Evolutionary conservation across 2,113 vertebrate species (phyloP).

Genomic region (Erythrocercus mccallii): DNA sequence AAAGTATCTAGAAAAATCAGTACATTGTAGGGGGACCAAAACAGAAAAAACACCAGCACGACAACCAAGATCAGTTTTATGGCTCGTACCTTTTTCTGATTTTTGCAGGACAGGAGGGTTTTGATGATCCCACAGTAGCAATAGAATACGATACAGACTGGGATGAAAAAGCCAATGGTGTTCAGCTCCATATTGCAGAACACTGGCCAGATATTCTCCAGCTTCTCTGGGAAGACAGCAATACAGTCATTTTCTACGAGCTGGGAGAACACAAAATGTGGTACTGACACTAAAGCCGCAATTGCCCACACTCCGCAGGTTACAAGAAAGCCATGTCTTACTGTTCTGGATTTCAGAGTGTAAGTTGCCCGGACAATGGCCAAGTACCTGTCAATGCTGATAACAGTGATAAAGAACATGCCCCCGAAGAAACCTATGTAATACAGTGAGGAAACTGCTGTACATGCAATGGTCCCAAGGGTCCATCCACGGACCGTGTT

Average conservation of each 20-base stretch:
- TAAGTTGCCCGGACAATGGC: constrained; percentile 86
- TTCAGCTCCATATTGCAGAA: constrained; percentile 77
- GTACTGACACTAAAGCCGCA: constrained; percentile 79
- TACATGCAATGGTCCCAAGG: constrained; percentile 78
- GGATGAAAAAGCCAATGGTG: constrained; percentile 77
- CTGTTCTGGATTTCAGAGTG: constrained; percentile 73
- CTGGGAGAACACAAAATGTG: constrained; percentile 77
- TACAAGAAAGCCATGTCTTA: constrained; percentile 67
- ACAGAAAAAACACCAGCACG: constrained; percentile 81
- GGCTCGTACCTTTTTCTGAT: constrained; percentile 79
- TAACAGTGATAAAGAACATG: constrained; percentile 87
- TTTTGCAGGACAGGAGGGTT: constrained; percentile 81
- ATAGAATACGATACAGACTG: constrained; percentile 80
- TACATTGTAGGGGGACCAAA: constrained; percentile 90
- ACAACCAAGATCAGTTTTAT: constrained; percentile 83
- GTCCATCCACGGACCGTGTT: constrained; percentile 70
- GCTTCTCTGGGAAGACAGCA: constrained; percentile 41
- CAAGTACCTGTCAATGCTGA: constrained; percentile 88
- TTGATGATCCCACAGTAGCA: constrained; percentile 84
- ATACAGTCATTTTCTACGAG: constrained; percentile 13
- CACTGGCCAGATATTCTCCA: constrained; percentile 75
- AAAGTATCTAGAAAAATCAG: constrained; percentile 82
- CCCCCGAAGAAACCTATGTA: constrained; percentile 83
- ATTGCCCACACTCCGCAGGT: constrained; percentile 74
- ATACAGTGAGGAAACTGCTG: constrained; percentile 76